These are phyloP conservation scores for Chymomyza costata DNA, from an alignment of 1,140 invertebrate genomes.

Conservation along the genomic window DNA sequence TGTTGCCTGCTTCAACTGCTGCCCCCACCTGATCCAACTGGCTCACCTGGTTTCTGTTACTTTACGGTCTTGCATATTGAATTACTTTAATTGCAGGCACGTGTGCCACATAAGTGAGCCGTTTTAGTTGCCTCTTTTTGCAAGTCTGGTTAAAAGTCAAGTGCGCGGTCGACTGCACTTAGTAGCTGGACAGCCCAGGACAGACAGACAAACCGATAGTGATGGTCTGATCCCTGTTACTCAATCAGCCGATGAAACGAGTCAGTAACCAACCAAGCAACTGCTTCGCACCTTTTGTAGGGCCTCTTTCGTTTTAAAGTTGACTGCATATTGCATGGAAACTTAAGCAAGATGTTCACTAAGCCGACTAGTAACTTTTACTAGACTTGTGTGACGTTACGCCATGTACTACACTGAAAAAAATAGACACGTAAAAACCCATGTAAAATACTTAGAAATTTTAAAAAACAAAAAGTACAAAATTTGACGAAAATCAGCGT, in stretches of 20 bases:
- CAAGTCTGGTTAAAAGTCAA: slow-evolving; percentile 36
- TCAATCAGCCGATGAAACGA: no score
- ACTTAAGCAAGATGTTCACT: slow-evolving; percentile 53
- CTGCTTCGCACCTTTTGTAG: slow-evolving; percentile 42
- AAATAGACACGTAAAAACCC: no score
- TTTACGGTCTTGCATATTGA: slow-evolving; percentile 39
- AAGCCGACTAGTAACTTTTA: slow-evolving; percentile 42
- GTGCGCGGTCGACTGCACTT: slow-evolving; percentile 24
- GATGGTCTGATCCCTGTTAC: no score
- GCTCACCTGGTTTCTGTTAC: background rate
- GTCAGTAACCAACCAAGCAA: no score
- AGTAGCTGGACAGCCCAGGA: no score
- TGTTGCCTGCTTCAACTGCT: background rate
- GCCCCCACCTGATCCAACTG: background rate
- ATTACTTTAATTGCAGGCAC: slow-evolving; percentile 74
- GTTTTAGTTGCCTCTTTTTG: slow-evolving; percentile 25
- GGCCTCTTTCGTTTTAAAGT: slow-evolving; percentile 15
- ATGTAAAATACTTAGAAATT: no score
- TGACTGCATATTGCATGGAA: slow-evolving; percentile 28
- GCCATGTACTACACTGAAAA: no score
- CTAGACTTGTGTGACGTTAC: no score
- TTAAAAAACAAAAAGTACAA: no score
- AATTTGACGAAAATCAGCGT: no score
- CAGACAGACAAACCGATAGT: no score
- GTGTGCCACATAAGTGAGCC: slow-evolving; percentile 45